Evolutionary conservation across 2,797 vertebrate genomes (phyloP), one percentile per base, ranked within the genome.

Genomic region (Parambassis ranga): DNA sequence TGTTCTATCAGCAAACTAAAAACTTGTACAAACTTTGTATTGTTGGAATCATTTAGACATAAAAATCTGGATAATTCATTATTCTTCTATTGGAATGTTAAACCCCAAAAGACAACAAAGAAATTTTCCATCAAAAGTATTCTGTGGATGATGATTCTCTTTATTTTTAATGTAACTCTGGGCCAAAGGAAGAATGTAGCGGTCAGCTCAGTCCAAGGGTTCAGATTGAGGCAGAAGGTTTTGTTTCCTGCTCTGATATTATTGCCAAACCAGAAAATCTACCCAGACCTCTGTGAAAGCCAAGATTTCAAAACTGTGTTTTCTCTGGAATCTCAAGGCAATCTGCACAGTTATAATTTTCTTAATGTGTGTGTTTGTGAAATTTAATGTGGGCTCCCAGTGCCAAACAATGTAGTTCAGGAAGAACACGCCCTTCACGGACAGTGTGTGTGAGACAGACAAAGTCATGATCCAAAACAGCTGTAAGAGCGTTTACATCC

Each of bases 251-350:
- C 32, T 37, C 37, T 36, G 38, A 66, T 67, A 27, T 52, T 37
- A 16, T 18, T 65, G 73, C 84, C 65, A 84, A 81, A 83, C 70
- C 81, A 83, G 33, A 61, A 78, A 79, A 44, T 55, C 31, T 55
- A 51, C 49, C 22, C 38, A 55, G 51, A 67, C 23, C 5, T 60
- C 61, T 38, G 16, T 15, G 23, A 38, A 48, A 68, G 55, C 70
- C 71, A 73, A 42, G 22, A 62, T 77, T 76, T 75, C 38, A 63
- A 77, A 82, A 83, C 69, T 74, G 36, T 74, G 50, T 82, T 85
- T 83, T 79, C 61, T 30, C 49, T 86, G 84, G 72, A 83, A 81
- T 64, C 53, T 44, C 22, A 48, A 41, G 30, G 44, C 24, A 5
- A 42, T 44, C 19, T 43, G 37, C 46, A 55, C 27, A 71, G 37